Base-by-base conservation (phyloP, 2,797 vertebrate genomes). In the Monodelphis domestica region DNA sequence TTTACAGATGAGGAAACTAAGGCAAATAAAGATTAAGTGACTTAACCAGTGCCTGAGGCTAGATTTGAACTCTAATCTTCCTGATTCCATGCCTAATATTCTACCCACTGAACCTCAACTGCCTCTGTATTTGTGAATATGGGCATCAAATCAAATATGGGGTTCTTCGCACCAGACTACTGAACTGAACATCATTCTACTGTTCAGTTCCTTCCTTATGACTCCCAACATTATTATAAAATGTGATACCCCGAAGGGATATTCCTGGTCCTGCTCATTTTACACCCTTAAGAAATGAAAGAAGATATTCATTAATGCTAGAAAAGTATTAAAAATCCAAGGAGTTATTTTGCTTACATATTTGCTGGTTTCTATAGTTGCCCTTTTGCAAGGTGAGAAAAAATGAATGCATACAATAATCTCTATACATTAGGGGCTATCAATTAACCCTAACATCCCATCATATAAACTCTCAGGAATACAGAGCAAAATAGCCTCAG, bases 91-190 rank as follows among this genome's bases (percentile, higher is more conserved):
- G n/a, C n/a, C n/a, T n/a, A n/a, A n/a, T n/a, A n/a, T n/a, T n/a
- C n/a, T n/a, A n/a, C n/a, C n/a, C n/a, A n/a, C n/a, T n/a, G n/a
- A n/a, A n/a, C n/a, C n/a, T n/a, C n/a, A n/a, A n/a, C n/a, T n/a
- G n/a, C n/a, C n/a, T n/a, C n/a, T n/a, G n/a, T n/a, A 26, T 28
- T 89, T 70, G 38, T 88, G 90, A 91, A 94, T 93, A n/a, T 96
- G 93, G 89, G 92, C 30, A 50, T 53, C 90, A 94, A 95, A 94
- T 94, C 89, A 45, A 88, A 96, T 93, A 92, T 54, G 63, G 26
- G 53, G 84, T 97, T 92, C 90, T 96, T 97, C 92, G 93, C 93
- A 45, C 91, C 89, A 88, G 93, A 95, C 56, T 93, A 91, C 63
- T 94, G 54, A 93, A 90, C 88, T 54, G 30, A 95, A 96, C 59